These are phyloP conservation scores for Tetropium fuscum DNA, from an alignment of 2,888 invertebrate species.

Conservation along the genomic window DNA sequence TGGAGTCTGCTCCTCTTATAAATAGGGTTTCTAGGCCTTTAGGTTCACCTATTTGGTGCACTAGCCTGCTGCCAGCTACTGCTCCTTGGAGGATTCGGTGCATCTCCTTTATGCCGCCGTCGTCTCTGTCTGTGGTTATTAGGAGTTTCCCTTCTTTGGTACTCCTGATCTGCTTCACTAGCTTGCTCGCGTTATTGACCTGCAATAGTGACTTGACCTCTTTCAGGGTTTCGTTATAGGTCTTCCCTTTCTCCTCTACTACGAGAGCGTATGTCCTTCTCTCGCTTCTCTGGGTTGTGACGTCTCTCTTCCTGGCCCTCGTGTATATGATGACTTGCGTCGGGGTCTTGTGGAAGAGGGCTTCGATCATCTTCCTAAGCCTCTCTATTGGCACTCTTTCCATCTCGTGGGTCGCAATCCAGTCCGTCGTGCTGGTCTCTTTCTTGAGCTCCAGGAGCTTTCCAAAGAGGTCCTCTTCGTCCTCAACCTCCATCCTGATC, in stretches of 20 bases:
- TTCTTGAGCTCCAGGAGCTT: neutral
- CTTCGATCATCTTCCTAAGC: conserved; percentile 2
- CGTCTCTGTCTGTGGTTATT: conserved; percentile 12
- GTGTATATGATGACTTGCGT: conserved; percentile 3
- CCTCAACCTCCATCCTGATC: neutral
- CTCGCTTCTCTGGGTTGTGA: neutral
- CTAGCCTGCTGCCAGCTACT: too few relatives aligned
- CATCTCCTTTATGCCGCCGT: neutral
- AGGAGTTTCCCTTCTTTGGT: conserved; percentile 23
- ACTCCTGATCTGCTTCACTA: conserved; percentile 9
- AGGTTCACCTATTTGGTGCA: too few relatives aligned
- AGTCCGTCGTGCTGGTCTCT: neutral
- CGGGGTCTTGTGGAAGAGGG: neutral
- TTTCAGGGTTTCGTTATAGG: neutral
- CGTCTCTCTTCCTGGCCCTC: neutral
- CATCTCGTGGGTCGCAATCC: neutral
- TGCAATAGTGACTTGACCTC: neutral
- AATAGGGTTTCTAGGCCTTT: neutral
- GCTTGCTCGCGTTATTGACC: neutral
- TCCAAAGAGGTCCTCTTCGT: neutral
- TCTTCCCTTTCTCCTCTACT: neutral
- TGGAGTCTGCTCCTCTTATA: neutral
- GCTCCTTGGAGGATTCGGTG: too few relatives aligned
- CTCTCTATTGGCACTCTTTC: neutral
- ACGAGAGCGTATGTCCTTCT: neutral